phyloP scores from a whole-genome alignment of 2,888 invertebrate genomes.

The Uropetala carovei region DNA sequence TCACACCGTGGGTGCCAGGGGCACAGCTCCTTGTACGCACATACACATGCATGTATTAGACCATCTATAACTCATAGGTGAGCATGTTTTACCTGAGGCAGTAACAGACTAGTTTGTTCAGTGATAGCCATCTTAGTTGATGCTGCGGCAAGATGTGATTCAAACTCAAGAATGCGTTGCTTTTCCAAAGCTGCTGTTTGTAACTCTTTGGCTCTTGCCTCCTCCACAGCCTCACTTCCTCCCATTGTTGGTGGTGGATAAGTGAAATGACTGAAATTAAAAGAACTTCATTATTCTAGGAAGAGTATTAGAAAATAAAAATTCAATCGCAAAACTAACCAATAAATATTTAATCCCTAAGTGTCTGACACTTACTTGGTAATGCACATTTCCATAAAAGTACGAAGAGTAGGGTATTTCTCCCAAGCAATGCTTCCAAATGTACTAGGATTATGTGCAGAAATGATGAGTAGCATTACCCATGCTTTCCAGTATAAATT shows the following conservation, averaged over 20 bases:
- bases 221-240: conserved; percentile 78
- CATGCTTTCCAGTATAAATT: conserved; percentile 97
- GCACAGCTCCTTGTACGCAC: too few relatives aligned
- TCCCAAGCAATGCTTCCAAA: conserved; percentile 93
- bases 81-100: conserved; percentile 81
- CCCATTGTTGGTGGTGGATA: conserved; percentile 85
- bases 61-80: background rate
- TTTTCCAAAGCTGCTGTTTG: conserved; percentile 85
- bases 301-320: too few relatives aligned
- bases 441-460: conserved; percentile 93
- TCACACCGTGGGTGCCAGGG: too few relatives aligned
- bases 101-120: conserved; percentile 90
- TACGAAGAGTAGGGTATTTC: conserved; percentile 92
- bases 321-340: background rate
- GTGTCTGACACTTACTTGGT: conserved; percentile 84
- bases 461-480: conserved; percentile 90
- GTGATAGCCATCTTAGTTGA: conserved; percentile 93
- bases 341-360: background rate
- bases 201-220: conserved; percentile 81
- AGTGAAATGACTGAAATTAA: conserved; percentile 79
- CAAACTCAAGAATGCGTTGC: conserved; percentile 90
- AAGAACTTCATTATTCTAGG: background rate
- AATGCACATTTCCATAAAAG: conserved; percentile 97
- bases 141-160: conserved; percentile 93
- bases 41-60: conserved; percentile 19